Evolutionary conservation across 2,888 invertebrate genomes (phyloP).

Genomic region (Eristalinus sepulchralis): DNA sequence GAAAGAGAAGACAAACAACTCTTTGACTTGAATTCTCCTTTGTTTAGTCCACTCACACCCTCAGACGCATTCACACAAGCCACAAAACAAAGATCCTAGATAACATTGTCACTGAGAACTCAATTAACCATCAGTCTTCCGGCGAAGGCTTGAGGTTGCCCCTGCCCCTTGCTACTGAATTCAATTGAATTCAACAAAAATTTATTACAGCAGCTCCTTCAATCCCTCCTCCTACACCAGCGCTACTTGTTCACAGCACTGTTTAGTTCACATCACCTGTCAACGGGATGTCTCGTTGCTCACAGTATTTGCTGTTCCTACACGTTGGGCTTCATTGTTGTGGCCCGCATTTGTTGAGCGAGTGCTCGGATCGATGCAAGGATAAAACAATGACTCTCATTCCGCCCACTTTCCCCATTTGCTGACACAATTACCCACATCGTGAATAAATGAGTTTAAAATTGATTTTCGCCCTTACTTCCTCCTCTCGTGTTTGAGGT

Average conservation of each 20-base stretch:
- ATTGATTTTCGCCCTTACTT: conserved; percentile 37
- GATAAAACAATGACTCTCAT: conserved; percentile 37
- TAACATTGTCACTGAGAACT: not conserved
- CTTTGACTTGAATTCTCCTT: no score
- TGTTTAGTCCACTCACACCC: no score
- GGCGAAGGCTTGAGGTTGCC: not conserved
- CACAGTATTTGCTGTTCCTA: conserved; percentile 16
- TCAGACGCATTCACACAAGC: no score
- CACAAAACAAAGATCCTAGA: not conserved
- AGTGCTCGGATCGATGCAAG: conserved; percentile 36
- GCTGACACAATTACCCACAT: conserved; percentile 29
- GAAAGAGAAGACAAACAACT: no score
- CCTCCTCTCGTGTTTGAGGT: conserved; percentile 15
- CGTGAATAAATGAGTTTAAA: conserved; percentile 45
- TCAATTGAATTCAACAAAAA: not conserved
- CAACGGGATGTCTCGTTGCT: conserved; percentile 12
- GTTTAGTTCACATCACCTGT: conserved; percentile 30
- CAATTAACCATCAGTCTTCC: not conserved
- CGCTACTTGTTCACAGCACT: not conserved
- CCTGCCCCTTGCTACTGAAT: no score
- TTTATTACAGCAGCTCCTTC: not conserved
- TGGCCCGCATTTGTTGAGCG: conserved; percentile 28
- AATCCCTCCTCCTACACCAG: not conserved
- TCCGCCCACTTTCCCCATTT: not conserved
- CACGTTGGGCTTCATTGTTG: conserved; percentile 19